phyloP scores from a whole-genome alignment of 2,888 invertebrate genomes.

The Thereva nobilitata region DNA sequence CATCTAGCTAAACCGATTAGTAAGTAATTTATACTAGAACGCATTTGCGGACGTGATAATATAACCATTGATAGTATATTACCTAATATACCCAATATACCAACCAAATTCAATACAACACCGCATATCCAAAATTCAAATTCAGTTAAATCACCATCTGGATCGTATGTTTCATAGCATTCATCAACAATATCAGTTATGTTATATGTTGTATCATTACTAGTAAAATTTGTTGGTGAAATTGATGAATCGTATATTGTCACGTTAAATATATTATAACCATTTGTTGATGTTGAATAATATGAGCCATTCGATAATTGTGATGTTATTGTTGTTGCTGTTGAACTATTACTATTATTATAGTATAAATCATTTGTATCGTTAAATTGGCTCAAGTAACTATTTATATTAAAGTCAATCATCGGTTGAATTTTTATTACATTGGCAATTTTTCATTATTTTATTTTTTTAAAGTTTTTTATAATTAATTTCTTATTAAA shows the following conservation, averaged over 20 bases:
- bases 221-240: neutral
- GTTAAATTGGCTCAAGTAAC: constrained; percentile 33
- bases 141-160: constrained; percentile 56
- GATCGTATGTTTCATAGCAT: constrained; percentile 48
- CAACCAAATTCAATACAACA: constrained; percentile 77
- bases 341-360: constrained; percentile 3
- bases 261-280: neutral
- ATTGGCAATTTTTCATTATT: too few relatives aligned
- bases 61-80: constrained; percentile 91
- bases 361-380: constrained; percentile 21
- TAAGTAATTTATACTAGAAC: constrained; percentile 92
- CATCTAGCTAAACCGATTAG: constrained; percentile 91
- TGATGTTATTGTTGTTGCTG: neutral
- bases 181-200: neutral
- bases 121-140: constrained; percentile 83
- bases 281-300: neutral
- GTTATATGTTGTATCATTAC: neutral
- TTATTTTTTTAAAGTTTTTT: too few relatives aligned
- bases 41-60: constrained; percentile 90
- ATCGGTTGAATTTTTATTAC: constrained; percentile 37
- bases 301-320: constrained; percentile 6
- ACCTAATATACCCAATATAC: constrained; percentile 82
- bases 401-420: constrained; percentile 40
- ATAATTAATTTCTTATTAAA: too few relatives aligned
- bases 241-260: neutral